These are phyloP conservation scores for Aptenodytes patagonicus DNA, from an alignment of 2,113 vertebrate genomes.

Conservation along the genomic window DNA sequence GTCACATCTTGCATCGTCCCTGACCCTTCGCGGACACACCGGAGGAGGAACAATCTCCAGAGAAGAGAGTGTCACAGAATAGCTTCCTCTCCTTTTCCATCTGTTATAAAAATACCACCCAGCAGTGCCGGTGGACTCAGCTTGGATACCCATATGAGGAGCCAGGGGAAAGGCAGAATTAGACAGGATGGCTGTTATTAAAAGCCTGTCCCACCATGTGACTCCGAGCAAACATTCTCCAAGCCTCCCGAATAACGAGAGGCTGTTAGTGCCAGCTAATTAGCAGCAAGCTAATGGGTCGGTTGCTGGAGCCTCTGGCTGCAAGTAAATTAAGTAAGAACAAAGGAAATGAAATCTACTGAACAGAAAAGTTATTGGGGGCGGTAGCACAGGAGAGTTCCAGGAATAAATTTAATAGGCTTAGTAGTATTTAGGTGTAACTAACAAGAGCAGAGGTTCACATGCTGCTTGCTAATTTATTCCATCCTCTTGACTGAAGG, in stretches of 20 bases:
- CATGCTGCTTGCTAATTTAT: constrained; percentile 22
- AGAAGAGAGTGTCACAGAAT: background rate
- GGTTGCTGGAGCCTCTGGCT: background rate
- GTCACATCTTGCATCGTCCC: background rate
- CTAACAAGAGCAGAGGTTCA: background rate
- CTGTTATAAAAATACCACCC: background rate
- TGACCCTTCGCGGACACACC: background rate
- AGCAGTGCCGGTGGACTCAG: background rate
- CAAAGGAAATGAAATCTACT: constrained; percentile 46
- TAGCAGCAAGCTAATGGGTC: constrained; percentile 25
- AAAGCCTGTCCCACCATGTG: background rate
- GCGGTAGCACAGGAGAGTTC: constrained; percentile 15
- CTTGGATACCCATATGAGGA: background rate
- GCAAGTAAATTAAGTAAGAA: constrained; percentile 49
- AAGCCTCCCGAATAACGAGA: background rate
- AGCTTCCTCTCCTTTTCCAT: background rate
- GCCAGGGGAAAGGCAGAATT: background rate
- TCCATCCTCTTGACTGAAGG: background rate
- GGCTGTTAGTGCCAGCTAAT: constrained; percentile 51
- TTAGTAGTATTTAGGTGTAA: constrained; percentile 12
- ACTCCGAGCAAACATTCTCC: background rate
- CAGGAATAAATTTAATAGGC: constrained; percentile 61
- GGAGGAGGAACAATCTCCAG: background rate
- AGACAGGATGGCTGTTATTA: background rate
- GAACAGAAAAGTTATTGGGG: constrained; percentile 4